phyloP scores from a whole-genome alignment of 2,113 vertebrate genomes.

The Cranoglanis bouderius region DNA sequence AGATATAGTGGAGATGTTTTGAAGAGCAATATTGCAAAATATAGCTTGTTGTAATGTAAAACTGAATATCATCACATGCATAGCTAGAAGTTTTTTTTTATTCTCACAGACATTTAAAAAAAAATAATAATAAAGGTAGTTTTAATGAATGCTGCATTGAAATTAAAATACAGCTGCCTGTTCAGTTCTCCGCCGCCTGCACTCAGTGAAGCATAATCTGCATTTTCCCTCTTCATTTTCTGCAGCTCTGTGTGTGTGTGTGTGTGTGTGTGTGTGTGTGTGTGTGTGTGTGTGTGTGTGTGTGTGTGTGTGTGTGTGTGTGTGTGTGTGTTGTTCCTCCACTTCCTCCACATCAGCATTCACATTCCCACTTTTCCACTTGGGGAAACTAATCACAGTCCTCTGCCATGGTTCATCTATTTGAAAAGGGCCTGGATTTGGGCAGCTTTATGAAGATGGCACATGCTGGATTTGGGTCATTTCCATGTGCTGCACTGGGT shows the following conservation, averaged over 20 bases:
- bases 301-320: background rate
- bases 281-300: background rate
- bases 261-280: background rate
- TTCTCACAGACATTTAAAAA: background rate
- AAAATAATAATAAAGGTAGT: background rate
- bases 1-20: background rate
- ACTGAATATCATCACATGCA: background rate
- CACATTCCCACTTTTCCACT: background rate
- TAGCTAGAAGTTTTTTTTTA: background rate
- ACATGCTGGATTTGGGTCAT: slow-evolving; percentile 11
- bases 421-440: slow-evolving; percentile 29
- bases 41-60: background rate
- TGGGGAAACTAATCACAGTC: background rate
- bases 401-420: background rate
- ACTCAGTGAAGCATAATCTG: background rate
- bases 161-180: background rate
- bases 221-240: background rate
- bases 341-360: background rate
- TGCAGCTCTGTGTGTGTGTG: background rate
- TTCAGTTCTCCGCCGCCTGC: background rate
- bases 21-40: background rate
- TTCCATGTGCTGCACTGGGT: background rate
- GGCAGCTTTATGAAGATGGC: slow-evolving; percentile 47
- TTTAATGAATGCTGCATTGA: background rate
- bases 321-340: background rate